Percentiles rank a stretch among this genome's conserved stretches.
Evolutionary conservation across 2,888 invertebrate species (phyloP).

Genomic region (Euzetes globulus): DNA sequence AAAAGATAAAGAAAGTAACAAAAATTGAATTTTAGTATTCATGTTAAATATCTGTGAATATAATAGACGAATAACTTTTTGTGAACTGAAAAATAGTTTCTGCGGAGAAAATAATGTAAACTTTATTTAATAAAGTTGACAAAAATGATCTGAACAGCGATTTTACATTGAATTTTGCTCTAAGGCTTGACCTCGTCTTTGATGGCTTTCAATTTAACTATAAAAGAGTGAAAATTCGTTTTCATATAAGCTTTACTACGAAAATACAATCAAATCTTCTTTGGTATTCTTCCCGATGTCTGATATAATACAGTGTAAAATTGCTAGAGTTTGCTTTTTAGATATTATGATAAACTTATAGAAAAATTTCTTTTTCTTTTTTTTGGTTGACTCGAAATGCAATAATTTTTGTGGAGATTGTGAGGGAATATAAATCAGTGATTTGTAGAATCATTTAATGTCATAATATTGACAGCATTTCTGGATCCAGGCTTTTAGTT

Average conservation of each 20-base stretch:
- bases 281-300: background rate
- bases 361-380: background rate
- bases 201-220: slow-evolving; percentile 9
- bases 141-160: slow-evolving; percentile 25
- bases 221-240: slow-evolving; percentile 16
- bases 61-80: slow-evolving; percentile 20
- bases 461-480: slow-evolving; percentile 21
- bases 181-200: slow-evolving; percentile 25
- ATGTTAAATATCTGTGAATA: slow-evolving; percentile 10
- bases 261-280: background rate
- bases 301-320: background rate
- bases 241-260: background rate
- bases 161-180: slow-evolving; percentile 9
- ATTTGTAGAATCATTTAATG: slow-evolving; percentile 24
- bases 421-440: slow-evolving; percentile 13
- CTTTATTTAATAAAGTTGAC: slow-evolving; percentile 26
- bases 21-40: slow-evolving; percentile 9
- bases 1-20: background rate
- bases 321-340: background rate
- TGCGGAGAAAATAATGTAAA: slow-evolving; percentile 1
- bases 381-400: background rate
- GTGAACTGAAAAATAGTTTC: background rate
- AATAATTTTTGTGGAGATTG: background rate
- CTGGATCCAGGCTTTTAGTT: background rate
- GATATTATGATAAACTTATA: slow-evolving; percentile 21